Evolutionary conservation across 2,797 vertebrate genomes (phyloP), one percentile per base, ranked within the genome.

Genomic region (Dendrocincla fuliginosa): DNA sequence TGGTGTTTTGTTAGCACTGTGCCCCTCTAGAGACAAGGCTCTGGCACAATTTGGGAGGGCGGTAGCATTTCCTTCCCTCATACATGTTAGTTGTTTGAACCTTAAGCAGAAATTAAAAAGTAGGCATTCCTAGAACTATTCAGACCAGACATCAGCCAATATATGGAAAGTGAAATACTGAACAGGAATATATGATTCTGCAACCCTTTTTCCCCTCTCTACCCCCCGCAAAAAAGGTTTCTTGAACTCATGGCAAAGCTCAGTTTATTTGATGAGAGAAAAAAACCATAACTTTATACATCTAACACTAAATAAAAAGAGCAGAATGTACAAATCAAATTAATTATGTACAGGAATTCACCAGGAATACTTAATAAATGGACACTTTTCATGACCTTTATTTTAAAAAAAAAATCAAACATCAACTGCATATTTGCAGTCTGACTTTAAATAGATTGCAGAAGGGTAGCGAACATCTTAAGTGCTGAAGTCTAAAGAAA

Each of bases 191-290:
- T 64, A 5, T n/a, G 76, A 17, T 44, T 53, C 33, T 50, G 11
- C 27, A 79, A 30, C 14, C 28, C 4, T 6, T 37, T 19, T 30
- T 23, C 16, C 42, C 42, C 5, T 11, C 24, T 49, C 47, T 25
- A 23, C 30, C 28, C 11, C 13, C 4, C 4, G 4, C 3, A 33
- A 59, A 57, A 16, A 33, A 60, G 33, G 8, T 37, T 85, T 30
- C 42, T 65, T 87, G 13, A 63, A 76, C 63, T 86, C 8, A 67
- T 88, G 85, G 83, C 63, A 96, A 92, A 91, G 64, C 77, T 88
- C 64, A 15, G n/a, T 96, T 97, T 97, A 97, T 97, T 96, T 91
- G 67, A 53, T 86, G 83, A 95, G 85, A 93, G 92, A 94, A 93
- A 74, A 68, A 71, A 91, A 79, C 13, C 13, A 2, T 81, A 88